These are phyloP conservation scores for Gephyroberyx darwinii DNA, from an alignment of 2,797 vertebrate species.

Conservation along the genomic window DNA sequence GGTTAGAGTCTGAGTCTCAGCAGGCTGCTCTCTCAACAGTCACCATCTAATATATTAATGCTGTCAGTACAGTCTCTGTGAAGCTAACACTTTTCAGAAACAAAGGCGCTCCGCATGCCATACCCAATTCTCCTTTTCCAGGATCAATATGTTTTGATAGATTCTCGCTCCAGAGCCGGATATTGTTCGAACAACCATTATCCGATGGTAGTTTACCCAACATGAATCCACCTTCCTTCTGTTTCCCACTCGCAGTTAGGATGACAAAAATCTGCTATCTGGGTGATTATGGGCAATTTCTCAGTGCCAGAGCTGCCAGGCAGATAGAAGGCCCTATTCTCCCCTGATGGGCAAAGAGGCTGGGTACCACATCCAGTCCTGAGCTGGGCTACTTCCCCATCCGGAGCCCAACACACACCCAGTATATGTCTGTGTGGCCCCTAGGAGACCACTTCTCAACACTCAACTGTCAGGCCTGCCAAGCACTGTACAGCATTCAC, in stretches of 20 bases:
- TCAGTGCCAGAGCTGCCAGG: constrained; percentile 81
- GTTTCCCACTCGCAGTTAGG: constrained; percentile 79
- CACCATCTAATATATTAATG: constrained; percentile 83
- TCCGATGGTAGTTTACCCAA: constrained; percentile 85
- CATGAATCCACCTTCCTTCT: constrained; percentile 83
- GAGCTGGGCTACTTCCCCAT: constrained; percentile 65
- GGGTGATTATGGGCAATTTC: constrained; percentile 85
- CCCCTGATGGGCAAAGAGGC: constrained; percentile 80
- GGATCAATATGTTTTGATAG: constrained; percentile 88
- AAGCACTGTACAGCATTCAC: constrained; percentile 59
- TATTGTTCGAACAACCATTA: constrained; percentile 86
- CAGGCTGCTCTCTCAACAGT: constrained; percentile 74
- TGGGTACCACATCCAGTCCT: constrained; percentile 69
- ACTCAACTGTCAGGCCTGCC: constrained; percentile 76
- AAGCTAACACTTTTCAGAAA: constrained; percentile 85
- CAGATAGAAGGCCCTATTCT: constrained; percentile 77
- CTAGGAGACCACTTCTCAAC: constrained; percentile 77
- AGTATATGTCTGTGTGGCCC: constrained; percentile 58
- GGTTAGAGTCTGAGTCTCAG: constrained; percentile 70
- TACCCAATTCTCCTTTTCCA: constrained; percentile 84
- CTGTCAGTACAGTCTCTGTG: constrained; percentile 82
- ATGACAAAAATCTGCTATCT: constrained; percentile 84
- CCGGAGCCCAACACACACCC: constrained; percentile 66
- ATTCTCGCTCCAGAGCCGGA: constrained; percentile 83
- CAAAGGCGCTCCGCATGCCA: constrained; percentile 79